Evolutionary conservation across 92 coral and sea anemone species (phyloP), one percentile per base, ranked within the genome.

Genomic region (Epizoanthus stellaris): DNA sequence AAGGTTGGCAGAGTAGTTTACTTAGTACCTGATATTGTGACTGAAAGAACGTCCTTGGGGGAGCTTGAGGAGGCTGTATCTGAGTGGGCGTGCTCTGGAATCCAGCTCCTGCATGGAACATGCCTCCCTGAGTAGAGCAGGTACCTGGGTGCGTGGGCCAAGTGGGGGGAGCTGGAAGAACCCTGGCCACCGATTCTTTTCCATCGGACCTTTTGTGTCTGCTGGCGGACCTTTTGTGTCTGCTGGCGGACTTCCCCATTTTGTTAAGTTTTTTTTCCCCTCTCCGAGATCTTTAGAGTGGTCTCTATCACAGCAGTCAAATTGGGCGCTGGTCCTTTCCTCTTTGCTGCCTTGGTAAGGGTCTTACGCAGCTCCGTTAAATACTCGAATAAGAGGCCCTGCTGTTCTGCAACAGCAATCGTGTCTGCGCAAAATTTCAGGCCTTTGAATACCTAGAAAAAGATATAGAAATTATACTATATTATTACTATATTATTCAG

Each of bases 391-490:
- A 80, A 72, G 21, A 80, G 69, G 34, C 77, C 86, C 57, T 80
- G 89, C 36, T 56, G 77, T 15, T 67, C 89, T 20, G 86, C 80
- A 12, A 86, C 89, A 47, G 86, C 89, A 52, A 67, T 76, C 19
- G 89, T 86, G 52, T 80, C 73, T 68, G 47, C 47, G 7, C 47
- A 43, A 43, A 43, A 43, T 6, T 43, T 43, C 2, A 43, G 47
- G 47, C 47, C 47, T 43, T 43, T 43, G 47, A 43, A 43, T 6
- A 43, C 47, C 47, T 43, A 43, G 4, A 43, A 6, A 3, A 43
- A 43, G 7, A 4, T 43, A 30, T 30, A 30, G 34, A 30, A 30
- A 30, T 30, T 30, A 30, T 30, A 1, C n/a, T n/a, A n/a, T n/a
- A n/a, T 40, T 40, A 2, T 40, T 40, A 4, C 45, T 40, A 40